Evolutionary conservation across 2,797 vertebrate species (phyloP).

Genomic region (Selene dorsalis): DNA sequence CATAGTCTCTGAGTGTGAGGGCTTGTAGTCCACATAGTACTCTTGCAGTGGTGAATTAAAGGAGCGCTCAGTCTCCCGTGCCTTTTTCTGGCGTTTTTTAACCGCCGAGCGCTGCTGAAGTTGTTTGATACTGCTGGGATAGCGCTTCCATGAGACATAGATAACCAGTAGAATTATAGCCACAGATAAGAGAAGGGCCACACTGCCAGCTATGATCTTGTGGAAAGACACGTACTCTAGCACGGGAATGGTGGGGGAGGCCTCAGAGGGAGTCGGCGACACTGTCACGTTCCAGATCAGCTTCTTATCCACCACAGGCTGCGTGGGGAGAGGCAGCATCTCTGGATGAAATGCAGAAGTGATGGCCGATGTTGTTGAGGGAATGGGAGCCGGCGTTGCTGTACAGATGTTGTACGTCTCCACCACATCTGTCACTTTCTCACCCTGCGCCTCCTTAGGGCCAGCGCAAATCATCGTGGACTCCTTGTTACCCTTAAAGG

Average conservation of each 20-base stretch:
- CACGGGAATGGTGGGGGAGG: constrained; percentile 84
- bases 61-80: constrained; percentile 91
- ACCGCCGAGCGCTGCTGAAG: constrained; percentile 94
- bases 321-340: constrained; percentile 84
- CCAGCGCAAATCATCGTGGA: constrained; percentile 94
- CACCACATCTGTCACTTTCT: constrained; percentile 93
- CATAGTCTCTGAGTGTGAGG: constrained; percentile 97
- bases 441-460: constrained; percentile 94
- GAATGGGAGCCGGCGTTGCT: constrained; percentile 84
- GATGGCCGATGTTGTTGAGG: constrained; percentile 83
- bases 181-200: constrained; percentile 95
- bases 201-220: constrained; percentile 96
- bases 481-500: constrained; percentile 96
- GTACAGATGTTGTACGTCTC: constrained; percentile 92
- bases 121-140: constrained; percentile 96
- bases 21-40: constrained; percentile 99
- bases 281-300: constrained; percentile 73
- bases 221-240: constrained; percentile 96
- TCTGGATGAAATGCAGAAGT: constrained; percentile 83
- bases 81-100: constrained; percentile 94
- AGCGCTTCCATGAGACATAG: constrained; percentile 97
- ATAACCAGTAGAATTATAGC: constrained; percentile 97
- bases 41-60: constrained; percentile 97
- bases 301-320: constrained; percentile 81
- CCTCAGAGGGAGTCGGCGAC: constrained; percentile 80